Conservation (phyloP, 2,797 vertebrate genomes). For the Glyptemys insculpta region DNA sequence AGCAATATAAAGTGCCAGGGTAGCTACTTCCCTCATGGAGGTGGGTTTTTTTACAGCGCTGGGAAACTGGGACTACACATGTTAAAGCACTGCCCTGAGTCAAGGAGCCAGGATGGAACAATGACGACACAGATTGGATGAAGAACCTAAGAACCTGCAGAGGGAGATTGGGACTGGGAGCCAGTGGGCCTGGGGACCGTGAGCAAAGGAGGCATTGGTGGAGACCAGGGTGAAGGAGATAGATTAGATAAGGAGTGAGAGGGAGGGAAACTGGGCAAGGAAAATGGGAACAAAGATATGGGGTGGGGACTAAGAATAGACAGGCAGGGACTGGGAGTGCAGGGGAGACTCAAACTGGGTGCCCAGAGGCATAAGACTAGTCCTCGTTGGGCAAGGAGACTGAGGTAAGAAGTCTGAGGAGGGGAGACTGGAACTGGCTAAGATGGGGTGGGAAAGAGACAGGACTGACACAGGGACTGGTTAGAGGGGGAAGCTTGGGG, state of each 20-base stretch:
- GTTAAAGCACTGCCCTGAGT: not conserved
- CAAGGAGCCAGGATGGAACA: rapidly evolving
- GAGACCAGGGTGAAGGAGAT: not conserved
- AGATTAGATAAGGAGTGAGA: not conserved
- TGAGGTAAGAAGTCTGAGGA: rapidly evolving
- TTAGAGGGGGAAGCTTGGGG: not conserved
- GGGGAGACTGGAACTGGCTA: not conserved
- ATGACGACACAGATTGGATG: too few relatives aligned
- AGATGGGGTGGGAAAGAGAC: not conserved
- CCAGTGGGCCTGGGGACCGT: too few relatives aligned
- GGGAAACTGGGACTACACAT: too few relatives aligned
- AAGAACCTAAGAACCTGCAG: too few relatives aligned
- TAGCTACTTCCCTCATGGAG: too few relatives aligned
- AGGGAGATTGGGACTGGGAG: too few relatives aligned
- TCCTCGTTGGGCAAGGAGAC: not conserved
- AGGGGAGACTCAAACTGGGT: not conserved
- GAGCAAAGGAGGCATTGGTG: too few relatives aligned
- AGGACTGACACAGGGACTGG: not conserved
- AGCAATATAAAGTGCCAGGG: too few relatives aligned
- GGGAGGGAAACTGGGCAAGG: not conserved
- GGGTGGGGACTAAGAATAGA: rapidly evolving
- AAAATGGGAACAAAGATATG: too few relatives aligned
- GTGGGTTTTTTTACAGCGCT: too few relatives aligned
- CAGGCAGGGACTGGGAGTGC: not conserved
- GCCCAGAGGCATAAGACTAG: not conserved